A percentile compares a stretch with the other conserved stretches of the same genome.
These are phyloP conservation scores for Solenodon paradoxus DNA, from an alignment of 2,113 vertebrate species.

Conservation along the genomic window DNA sequence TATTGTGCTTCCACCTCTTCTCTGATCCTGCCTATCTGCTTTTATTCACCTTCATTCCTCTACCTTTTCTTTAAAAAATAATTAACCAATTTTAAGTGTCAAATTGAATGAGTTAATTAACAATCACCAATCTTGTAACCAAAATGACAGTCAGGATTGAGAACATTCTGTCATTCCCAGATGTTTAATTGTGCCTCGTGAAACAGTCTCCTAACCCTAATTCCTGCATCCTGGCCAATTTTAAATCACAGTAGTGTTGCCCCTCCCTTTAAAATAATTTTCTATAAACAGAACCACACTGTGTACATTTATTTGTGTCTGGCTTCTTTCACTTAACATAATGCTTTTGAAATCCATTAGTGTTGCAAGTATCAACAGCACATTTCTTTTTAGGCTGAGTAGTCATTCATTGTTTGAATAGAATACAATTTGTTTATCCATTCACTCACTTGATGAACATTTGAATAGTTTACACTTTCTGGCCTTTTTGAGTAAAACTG, in stretches of 20 bases:
- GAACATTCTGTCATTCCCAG: neutral
- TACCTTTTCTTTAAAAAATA: too few species aligned
- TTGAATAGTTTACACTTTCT: neutral
- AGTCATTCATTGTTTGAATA: neutral
- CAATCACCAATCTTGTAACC: neutral
- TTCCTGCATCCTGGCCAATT: neutral
- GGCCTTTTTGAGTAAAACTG: neutral
- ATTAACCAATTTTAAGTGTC: neutral
- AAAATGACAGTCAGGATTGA: neutral
- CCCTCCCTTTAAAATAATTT: too few species aligned
- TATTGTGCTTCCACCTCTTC: too few species aligned
- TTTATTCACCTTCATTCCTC: too few species aligned
- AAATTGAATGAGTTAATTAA: neutral
- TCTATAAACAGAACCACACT: neutral
- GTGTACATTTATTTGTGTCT: neutral
- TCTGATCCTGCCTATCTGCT: too few species aligned
- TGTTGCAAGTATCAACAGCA: neutral
- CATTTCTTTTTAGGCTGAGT: neutral
- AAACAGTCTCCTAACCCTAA: neutral
- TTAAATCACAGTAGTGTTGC: neutral
- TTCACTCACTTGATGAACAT: too few species aligned
- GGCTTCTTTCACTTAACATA: neutral
- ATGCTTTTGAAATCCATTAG: neutral
- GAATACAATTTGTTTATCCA: too few species aligned
- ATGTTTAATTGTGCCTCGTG: too few species aligned